phyloP scores from a whole-genome alignment of 2,888 invertebrate species.

The Germaria angustata region DNA sequence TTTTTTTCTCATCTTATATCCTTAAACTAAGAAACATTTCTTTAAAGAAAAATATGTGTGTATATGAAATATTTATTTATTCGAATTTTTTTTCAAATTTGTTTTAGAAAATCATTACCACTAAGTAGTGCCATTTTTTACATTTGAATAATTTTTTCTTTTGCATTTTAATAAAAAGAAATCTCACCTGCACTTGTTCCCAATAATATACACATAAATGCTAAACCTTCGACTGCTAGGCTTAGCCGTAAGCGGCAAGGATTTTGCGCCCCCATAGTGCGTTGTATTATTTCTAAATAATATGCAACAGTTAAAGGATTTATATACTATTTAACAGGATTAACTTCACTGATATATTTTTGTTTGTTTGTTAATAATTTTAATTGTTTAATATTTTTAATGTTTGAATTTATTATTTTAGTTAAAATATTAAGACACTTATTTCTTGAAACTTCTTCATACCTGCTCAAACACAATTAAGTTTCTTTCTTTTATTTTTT shows the following conservation, averaged over 20 bases:
- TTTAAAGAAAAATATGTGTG: too few relatives aligned
- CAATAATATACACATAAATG: constrained; percentile 49
- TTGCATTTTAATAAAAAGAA: background rate
- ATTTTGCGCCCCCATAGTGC: constrained; percentile 60
- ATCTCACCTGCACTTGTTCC: constrained; percentile 63
- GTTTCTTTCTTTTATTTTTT: background rate
- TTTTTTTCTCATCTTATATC: too few relatives aligned
- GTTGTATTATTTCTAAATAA: constrained; percentile 24
- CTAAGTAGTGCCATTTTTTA: constrained; percentile 14
- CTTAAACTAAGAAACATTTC: too few relatives aligned
- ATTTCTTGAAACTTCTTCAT: background rate
- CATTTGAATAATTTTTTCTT: background rate
- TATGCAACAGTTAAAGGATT: constrained; percentile 16
- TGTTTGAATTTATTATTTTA: background rate
- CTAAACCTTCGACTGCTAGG: constrained; percentile 24
- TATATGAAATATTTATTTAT: too few relatives aligned
- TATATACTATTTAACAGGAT: background rate
- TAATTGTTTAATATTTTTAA: background rate
- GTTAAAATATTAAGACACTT: background rate
- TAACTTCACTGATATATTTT: background rate
- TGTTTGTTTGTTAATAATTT: background rate
- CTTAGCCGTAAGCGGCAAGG: constrained; percentile 15
- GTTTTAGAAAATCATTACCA: too few relatives aligned
- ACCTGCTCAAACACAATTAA: constrained; percentile 17
- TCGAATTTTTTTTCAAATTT: too few relatives aligned